These are phyloP conservation scores for Alosa alosa DNA, from an alignment of 2,113 vertebrate species.

Conservation along the genomic window DNA sequence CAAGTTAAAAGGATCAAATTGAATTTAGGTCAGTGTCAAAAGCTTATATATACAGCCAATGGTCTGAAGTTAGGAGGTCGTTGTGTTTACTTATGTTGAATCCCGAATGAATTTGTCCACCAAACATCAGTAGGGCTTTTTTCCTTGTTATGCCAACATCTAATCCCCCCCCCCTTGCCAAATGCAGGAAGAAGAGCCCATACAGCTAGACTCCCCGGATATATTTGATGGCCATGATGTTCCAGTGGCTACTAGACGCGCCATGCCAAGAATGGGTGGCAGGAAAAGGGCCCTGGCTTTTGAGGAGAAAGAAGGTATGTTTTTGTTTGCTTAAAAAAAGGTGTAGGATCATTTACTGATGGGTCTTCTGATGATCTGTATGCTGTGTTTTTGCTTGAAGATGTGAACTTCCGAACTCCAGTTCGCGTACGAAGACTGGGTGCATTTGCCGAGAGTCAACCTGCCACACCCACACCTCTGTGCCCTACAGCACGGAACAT, in stretches of 20 bases:
- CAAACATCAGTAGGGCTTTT: background rate
- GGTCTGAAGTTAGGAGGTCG: background rate
- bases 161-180: background rate
- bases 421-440: conserved; percentile 46
- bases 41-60: too few relatives aligned
- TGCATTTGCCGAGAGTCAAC: conserved; percentile 48
- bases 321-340: background rate
- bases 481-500: conserved; percentile 63
- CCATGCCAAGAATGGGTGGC: conserved; percentile 37
- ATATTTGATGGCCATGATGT: conserved; percentile 49
- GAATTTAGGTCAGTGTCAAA: background rate
- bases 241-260: conserved; percentile 56
- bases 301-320: conserved; percentile 54
- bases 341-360: background rate
- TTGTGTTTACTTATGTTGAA: background rate
- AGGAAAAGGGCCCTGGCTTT: conserved; percentile 56
- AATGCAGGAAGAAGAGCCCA: conserved; percentile 44
- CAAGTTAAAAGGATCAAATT: background rate
- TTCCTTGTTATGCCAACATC: background rate
- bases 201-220: conserved; percentile 26
- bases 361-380: background rate
- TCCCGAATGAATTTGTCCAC: background rate
- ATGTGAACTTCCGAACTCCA: conserved; percentile 67
- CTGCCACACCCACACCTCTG: conserved; percentile 37
- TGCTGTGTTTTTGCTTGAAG: conserved; percentile 34